Evolutionary conservation across 1,140 invertebrate species (phyloP).

Genomic region (Babylonia areolata): DNA sequence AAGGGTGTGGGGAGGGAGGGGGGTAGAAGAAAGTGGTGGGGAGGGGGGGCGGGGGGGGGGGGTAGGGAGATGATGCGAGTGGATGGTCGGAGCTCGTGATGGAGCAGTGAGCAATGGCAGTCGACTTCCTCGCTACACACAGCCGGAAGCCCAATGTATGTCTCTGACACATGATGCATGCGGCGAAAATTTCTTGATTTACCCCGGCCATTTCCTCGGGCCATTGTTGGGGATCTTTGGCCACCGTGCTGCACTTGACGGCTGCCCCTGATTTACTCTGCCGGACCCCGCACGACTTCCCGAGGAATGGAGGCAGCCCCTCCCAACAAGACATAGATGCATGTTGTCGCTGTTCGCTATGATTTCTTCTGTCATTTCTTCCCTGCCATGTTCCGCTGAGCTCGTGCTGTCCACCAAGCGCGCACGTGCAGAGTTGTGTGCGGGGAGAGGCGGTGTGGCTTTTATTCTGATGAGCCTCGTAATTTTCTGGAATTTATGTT

Average conservation of each 20-base stretch:
- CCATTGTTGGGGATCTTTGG: not conserved
- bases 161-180: constrained; percentile 21
- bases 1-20: not conserved
- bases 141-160: not conserved
- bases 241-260: not conserved
- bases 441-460: not conserved
- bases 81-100: not conserved
- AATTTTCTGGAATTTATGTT: constrained; percentile 8
- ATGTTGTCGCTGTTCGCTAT: not conserved
- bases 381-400: not conserved
- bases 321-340: not conserved
- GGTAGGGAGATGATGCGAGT: not conserved
- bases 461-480: not conserved
- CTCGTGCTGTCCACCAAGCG: too few species aligned
- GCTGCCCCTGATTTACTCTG: not conserved
- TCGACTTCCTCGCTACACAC: too few species aligned
- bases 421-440: too few species aligned
- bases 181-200: not conserved
- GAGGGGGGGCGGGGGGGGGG: not conserved
- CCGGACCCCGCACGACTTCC: not conserved
- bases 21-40: not conserved
- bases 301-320: not conserved
- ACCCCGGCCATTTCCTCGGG: not conserved
- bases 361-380: not conserved
- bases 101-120: constrained; percentile 3